Percentiles rank a stretch among this genome's conserved stretches.
Conservation (phyloP, 2,113 vertebrate genomes). For the Ammodytes dubius region DNA sequence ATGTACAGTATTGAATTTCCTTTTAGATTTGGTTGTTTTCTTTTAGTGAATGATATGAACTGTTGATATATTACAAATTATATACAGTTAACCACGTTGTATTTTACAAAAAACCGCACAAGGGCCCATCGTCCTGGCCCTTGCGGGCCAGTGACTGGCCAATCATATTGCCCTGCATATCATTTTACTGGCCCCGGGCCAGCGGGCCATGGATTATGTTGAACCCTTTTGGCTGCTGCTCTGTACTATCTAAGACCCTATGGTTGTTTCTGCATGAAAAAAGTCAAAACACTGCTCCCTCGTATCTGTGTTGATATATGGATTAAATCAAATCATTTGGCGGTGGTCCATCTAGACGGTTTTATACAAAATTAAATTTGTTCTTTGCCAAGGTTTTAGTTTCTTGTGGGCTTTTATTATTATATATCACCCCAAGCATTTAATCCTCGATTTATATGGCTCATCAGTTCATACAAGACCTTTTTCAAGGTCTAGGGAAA, state of each 20-base stretch:
- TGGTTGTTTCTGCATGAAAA: slow-evolving; percentile 52
- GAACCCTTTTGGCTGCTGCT: slow-evolving; percentile 8
- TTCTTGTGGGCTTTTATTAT: slow-evolving; percentile 72
- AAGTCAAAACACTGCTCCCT: slow-evolving; percentile 57
- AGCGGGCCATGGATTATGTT: no score
- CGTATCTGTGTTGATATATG: slow-evolving; percentile 79
- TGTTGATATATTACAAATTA: no score
- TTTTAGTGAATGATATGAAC: no score
- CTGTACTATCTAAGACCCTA: slow-evolving; percentile 41
- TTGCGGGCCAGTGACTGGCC: no score
- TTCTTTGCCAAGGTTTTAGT: slow-evolving; percentile 78
- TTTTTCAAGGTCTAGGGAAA: slow-evolving; percentile 37
- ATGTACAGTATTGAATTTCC: no score
- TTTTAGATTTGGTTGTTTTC: no score
- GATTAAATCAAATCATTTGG: slow-evolving; percentile 79
- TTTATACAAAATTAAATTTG: slow-evolving; percentile 80
- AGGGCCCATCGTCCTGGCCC: no score
- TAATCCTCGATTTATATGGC: slow-evolving; percentile 74
- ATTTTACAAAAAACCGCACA: no score
- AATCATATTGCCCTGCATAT: no score
- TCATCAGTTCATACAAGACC: slow-evolving; percentile 50
- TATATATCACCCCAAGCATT: slow-evolving; percentile 71
- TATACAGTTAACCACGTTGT: no score
- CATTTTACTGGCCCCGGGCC: no score
- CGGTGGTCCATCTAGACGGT: slow-evolving; percentile 70